A percentile compares a stretch with the other conserved stretches of the same genome.
Evolutionary conservation across 2,888 invertebrate genomes (phyloP).

Genomic region (Anarsia innoxiella): DNA sequence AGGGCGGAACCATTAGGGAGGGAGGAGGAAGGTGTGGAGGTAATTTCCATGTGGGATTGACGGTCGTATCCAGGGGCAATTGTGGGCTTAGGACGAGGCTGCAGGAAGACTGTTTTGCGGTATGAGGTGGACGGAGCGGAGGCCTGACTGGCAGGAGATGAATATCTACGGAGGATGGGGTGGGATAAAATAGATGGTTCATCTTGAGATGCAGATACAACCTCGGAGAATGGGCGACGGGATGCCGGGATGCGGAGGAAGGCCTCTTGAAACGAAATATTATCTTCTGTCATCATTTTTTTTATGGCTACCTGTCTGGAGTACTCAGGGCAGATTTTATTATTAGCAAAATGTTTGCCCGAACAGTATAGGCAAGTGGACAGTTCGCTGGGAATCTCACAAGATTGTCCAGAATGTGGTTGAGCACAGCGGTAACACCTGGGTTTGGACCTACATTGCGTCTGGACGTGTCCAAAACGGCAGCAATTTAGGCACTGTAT

Average conservation of each 20-base stretch:
- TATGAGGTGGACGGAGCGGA: too few species aligned
- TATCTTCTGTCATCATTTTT: constrained; percentile 16
- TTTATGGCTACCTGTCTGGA: constrained; percentile 19
- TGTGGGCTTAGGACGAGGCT: neutral
- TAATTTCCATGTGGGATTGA: neutral
- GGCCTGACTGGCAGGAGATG: neutral
- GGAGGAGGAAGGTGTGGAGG: neutral
- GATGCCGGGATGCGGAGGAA: neutral
- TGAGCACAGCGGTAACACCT: constrained; percentile 19
- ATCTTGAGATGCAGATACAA: constrained; percentile 1
- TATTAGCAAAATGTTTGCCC: constrained; percentile 15
- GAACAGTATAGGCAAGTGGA: constrained; percentile 15
- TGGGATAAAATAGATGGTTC: neutral
- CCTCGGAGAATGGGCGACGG: neutral
- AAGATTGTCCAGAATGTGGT: constrained; percentile 14
- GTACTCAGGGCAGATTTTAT: constrained; percentile 17
- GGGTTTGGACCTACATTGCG: constrained; percentile 20
- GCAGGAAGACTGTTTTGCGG: constrained; percentile 1
- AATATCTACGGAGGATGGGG: constrained; percentile 7
- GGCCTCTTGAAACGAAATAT: constrained; percentile 18
- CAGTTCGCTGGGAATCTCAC: constrained; percentile 2
- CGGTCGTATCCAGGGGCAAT: neutral
- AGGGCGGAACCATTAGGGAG: neutral
- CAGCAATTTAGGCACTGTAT: constrained; percentile 19
- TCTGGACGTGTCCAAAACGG: constrained; percentile 20